Evolutionary conservation across 2,797 vertebrate species (phyloP), one percentile per base, ranked within the genome.

Genomic region (Gephyroberyx darwinii): DNA sequence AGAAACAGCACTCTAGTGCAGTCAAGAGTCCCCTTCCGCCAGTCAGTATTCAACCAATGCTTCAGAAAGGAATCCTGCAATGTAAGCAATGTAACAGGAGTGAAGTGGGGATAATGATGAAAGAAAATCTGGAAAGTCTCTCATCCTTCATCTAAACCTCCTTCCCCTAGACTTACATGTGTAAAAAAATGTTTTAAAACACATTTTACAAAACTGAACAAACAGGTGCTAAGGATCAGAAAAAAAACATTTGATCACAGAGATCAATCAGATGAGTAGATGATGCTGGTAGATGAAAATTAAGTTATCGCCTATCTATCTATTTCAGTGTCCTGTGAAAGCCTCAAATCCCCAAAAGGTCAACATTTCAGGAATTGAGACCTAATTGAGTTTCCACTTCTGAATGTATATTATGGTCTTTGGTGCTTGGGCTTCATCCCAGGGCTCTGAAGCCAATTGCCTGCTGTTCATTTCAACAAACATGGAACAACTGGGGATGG

Each of bases 1-100:
- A 51, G 50, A 64, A 80, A 62, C 45, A 56, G 33, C n/a, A 14
- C 20, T 51, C 72, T n/a, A 53, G 31, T 66, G 37, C 43, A 71
- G 52, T 43, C 60, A 57, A 41, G 5, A 35, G 20, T 63, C 13
- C 59, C 35, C 64, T 50, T 33, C 10, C 13, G 33, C 35, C 68
- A 26, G 60, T 80, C 48, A 26, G 51, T 59, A 45, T 72, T 68
- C 66, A 74, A 47, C 83, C 45, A 47, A 43, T 31, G 65, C 35
- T 54, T 9, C 39, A 13, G 14, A 17, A 19, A 26, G 39, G 48
- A 57, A 76, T 72, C 31, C 52, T 56, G 45, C 12, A 45, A 52
- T 39, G 17, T 6, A 37, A 75, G n/a, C n/a, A n/a, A n/a, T n/a
- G n/a, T n/a, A 53, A 59, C 30, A 33, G 33, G 33, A 35, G 6